Evolutionary conservation across 1,140 invertebrate species (phyloP).

Genomic region (Heliconius himera): DNA sequence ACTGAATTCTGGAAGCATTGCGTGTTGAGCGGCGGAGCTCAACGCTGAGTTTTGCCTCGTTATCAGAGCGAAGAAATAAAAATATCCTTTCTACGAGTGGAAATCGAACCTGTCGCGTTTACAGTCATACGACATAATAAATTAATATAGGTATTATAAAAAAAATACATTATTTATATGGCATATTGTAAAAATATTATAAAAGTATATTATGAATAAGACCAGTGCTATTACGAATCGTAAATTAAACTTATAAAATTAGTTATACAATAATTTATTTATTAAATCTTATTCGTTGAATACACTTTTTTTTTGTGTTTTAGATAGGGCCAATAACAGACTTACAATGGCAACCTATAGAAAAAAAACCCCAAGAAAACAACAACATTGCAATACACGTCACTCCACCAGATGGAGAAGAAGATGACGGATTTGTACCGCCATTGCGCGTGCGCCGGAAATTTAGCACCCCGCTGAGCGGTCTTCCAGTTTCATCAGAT

Average conservation of each 20-base stretch:
- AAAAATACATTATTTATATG: too few species aligned
- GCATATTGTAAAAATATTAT: too few species aligned
- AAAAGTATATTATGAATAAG: neutral
- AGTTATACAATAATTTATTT: neutral
- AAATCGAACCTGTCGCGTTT: too few species aligned
- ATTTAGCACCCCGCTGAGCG: conserved; percentile 67
- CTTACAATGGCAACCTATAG: conserved; percentile 56
- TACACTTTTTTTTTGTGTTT: conserved; percentile 34
- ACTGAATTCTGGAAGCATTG: too few species aligned
- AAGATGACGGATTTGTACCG: conserved; percentile 71
- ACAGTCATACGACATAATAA: too few species aligned
- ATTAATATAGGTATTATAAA: too few species aligned
- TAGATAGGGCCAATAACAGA: conserved; percentile 71
- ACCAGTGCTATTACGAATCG: neutral
- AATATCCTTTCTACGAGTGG: too few species aligned
- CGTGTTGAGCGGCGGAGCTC: too few species aligned
- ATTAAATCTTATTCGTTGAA: too few species aligned
- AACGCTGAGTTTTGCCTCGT: too few species aligned
- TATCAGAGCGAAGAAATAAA: too few species aligned
- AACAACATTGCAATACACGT: conserved; percentile 76
- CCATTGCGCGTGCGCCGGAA: conserved; percentile 65
- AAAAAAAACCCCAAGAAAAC: conserved; percentile 49
- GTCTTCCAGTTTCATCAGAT: conserved; percentile 53
- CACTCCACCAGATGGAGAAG: conserved; percentile 74
- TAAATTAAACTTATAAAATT: neutral